Base-by-base conservation (phyloP, 1,140 invertebrate genomes). In the Eulimnadia texana region DNA sequence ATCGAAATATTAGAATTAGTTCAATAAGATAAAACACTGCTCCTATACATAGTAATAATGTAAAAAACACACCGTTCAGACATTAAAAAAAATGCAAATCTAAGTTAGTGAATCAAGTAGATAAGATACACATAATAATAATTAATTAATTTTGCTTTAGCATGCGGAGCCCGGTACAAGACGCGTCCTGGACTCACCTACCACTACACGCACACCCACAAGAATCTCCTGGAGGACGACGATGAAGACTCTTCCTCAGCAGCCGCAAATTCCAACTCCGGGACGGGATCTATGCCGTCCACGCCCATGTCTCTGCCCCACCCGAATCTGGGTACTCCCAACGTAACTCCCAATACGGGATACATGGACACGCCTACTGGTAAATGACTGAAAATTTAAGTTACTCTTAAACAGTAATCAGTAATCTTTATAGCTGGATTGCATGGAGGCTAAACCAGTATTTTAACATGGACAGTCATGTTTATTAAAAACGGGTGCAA, bases 81-180 rank as follows among this genome's bases (percentile, higher is more conserved):
- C n/a, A n/a, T n/a, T n/a, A n/a, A n/a, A n/a, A n/a, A n/a, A n/a
- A n/a, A n/a, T n/a, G n/a, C n/a, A n/a, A n/a, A n/a, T n/a, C n/a
- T n/a, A n/a, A n/a, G n/a, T n/a, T n/a, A n/a, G n/a, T n/a, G n/a
- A n/a, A n/a, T n/a, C n/a, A n/a, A n/a, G n/a, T n/a, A n/a, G n/a
- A n/a, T n/a, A n/a, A n/a, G n/a, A n/a, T n/a, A n/a, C n/a, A n/a
- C n/a, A n/a, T n/a, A n/a, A n/a, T n/a, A n/a, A n/a, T n/a, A n/a
- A n/a, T n/a, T n/a, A n/a, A 42, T 42, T 42, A 42, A 9, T 42
- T 16, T 42, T 9, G 6, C 33, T 6, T 42, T 42, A 93, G 90
- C 91, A 72, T 98, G 93, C 81, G 88, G 90, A 72, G 91, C 90
- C 70, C 85, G 92, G 70, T 98, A 97, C 84, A 97, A 98, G 80